Base-by-base conservation (phyloP, 1,140 invertebrate species). In the Halotydeus destructor region DNA sequence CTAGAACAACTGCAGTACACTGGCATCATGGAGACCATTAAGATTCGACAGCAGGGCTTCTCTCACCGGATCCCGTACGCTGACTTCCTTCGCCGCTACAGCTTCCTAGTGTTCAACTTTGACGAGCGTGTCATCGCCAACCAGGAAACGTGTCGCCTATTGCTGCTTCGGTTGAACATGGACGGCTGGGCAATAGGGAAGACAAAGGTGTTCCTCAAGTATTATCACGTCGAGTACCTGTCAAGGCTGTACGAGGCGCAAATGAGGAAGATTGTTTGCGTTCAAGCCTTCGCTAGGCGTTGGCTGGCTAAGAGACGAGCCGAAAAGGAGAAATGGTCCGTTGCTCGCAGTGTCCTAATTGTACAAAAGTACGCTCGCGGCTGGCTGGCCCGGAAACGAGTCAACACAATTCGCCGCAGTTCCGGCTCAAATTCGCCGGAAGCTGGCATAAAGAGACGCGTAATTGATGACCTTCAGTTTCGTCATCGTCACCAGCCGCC, bases 331-430 rank as follows among this genome's bases (percentile, higher is more conserved):
- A 26, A 11, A n/a, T 39, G 37, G 37, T n/a, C 32, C 12, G 37
- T 43, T 0, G 38, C 38, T 9, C 6, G 19, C 27, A 22, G 14
- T 22, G 22, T 39, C 2, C n/a, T 39, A 16, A 27, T 39, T 1
- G 30, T 39, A 27, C 38, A 39, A 18, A 39, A 39, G 73, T 56
- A 96, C 96, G 63, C 82, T 94, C 1, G 94, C 86, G 39, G 86
- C 86, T 1, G 80, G 85, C 54, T 89, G 86, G 78, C 79, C 81
- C 50, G 73, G 78, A 26, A 72, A 74, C 37, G 78, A 89, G 64
- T 85, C 94, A 67, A 86, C 84, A 0, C 70, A 72, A 45, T 72
- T 4, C 94, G 67, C 86, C 84, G 0, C 70, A 72, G 45, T 72
- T 4, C 18, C 14, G 5, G 19, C 1, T n/a, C 12, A 36, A 11